A percentile compares a stretch with the other conserved stretches of the same genome.
phyloP scores from a whole-genome alignment of 2,888 invertebrate species.

The Oxytorus armatus region DNA sequence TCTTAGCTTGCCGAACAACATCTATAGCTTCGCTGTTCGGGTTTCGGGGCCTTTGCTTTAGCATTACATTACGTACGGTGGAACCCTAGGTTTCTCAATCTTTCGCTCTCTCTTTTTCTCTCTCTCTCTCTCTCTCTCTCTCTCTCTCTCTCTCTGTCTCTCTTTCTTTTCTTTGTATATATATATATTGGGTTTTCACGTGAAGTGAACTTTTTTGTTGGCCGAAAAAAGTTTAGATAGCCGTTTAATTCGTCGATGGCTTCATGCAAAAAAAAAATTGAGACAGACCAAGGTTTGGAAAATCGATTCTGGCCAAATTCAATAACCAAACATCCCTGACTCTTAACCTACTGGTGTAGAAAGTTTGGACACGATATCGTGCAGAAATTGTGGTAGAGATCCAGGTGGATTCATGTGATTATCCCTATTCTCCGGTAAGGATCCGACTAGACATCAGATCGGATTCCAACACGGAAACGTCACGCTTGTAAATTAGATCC shows the following conservation, averaged over 20 bases:
- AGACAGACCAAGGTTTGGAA: too few relatives aligned
- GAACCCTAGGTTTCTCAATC: constrained; percentile 47
- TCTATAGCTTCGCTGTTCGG: constrained; percentile 35
- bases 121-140: constrained; percentile 8
- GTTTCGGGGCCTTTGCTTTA: constrained; percentile 45
- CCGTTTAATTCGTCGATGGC: neutral
- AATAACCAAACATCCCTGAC: too few relatives aligned
- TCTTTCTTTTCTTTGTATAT: constrained; percentile 26
- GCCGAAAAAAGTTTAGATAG: neutral
- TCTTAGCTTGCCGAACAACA: constrained; percentile 55
- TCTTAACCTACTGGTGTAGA: too few relatives aligned
- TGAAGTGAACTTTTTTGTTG: neutral
- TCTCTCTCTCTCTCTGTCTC: constrained; percentile 36
- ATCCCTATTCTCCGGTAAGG: too few relatives aligned
- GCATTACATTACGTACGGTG: too few relatives aligned
- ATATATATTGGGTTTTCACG: neutral
- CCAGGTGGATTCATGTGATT: too few relatives aligned
- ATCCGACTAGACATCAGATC: too few relatives aligned
- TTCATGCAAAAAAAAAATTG: neutral
- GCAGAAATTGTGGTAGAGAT: too few relatives aligned
- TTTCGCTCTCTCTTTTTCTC: constrained; percentile 19
- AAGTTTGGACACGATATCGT: too few relatives aligned
- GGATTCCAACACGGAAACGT: too few relatives aligned
- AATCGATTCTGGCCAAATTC: too few relatives aligned
- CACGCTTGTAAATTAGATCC: too few relatives aligned